Base-by-base conservation (phyloP, 2,888 invertebrate species). In the Ectobius pallidus region DNA sequence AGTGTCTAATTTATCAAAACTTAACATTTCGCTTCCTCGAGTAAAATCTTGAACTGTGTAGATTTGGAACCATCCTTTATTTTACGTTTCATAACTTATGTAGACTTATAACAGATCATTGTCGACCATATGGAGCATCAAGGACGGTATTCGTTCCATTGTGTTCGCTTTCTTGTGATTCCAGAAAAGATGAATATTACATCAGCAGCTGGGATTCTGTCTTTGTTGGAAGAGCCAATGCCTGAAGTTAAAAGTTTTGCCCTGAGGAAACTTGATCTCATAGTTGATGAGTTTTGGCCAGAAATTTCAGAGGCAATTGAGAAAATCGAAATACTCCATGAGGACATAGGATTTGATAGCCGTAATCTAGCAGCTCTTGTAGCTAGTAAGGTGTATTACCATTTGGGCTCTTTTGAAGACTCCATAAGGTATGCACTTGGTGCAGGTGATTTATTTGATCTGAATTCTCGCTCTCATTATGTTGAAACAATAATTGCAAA, bases 251-350 rank as follows among this genome's bases (percentile, higher is more conserved):
- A 97, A 85, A 91, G 94, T 32, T 98, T 97, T 82, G 97, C 98
- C 18, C 84, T 99, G 79, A 92, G 92, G 80, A 96, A 97, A 82
- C 86, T 99, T 79, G 94, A 98, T 84, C 89, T 90, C 80, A 95
- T 99, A 79, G 97, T 98, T 1, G 96, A 98, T 83, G 95, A 96
- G 82, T 99, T 99, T 85, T 99, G 98, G 98, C 96, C 97, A 11
- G 98, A 99, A 86, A 98, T 99, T 79, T 97, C 97, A 0, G 98
- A 99, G 84, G 95, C 97, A 14, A 95, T 99, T 78, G 95, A 95
- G 80, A 98, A 97, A 85, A 97, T 99, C 80, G 99, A 99, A 86
- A 95, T 96, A 82, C 86, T 99, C 32, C 95, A 97, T 81, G 99
- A 99, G 85, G 96, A 98, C 81, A 91, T 93, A 80, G 86, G 86